Evolutionary conservation across 2,888 invertebrate species (phyloP).

Genomic region (Mythimna lalbum): DNA sequence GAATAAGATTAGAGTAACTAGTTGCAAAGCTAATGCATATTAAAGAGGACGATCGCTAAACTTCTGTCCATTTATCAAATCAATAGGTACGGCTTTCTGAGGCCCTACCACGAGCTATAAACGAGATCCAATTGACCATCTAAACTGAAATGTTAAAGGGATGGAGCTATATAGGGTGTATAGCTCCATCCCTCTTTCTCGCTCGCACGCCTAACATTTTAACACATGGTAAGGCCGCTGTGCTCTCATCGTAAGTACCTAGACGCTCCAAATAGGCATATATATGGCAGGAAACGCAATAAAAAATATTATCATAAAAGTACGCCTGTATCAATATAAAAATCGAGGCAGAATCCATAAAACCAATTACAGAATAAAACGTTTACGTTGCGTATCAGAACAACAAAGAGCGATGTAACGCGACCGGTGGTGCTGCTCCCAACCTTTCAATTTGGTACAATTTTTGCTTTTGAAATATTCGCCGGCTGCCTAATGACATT

Average conservation of each 20-base stretch:
- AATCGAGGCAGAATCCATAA: constrained; percentile 54
- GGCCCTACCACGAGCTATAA: too few relatives aligned
- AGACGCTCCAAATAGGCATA: background rate
- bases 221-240: background rate
- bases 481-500: constrained; percentile 60
- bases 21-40: constrained; percentile 53
- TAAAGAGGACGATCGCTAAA: constrained; percentile 27
- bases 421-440: constrained; percentile 14
- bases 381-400: constrained; percentile 53
- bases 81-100: constrained; percentile 14
- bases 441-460: constrained; percentile 50
- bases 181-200: too few relatives aligned
- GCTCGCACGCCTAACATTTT: too few relatives aligned
- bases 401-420: constrained; percentile 58
- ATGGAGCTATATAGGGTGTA: too few relatives aligned
- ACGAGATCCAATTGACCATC: too few relatives aligned
- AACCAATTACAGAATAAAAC: constrained; percentile 62
- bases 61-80: constrained; percentile 19
- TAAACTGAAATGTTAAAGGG: too few relatives aligned
- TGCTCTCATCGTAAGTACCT: constrained; percentile 13
- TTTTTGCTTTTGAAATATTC: constrained; percentile 66
- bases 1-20: constrained; percentile 39
- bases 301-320: constrained; percentile 45
- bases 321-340: constrained; percentile 32
- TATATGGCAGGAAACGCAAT: constrained; percentile 7